Evolutionary conservation across 2,113 vertebrate species (phyloP).

Genomic region (Cichladusa arquata): DNA sequence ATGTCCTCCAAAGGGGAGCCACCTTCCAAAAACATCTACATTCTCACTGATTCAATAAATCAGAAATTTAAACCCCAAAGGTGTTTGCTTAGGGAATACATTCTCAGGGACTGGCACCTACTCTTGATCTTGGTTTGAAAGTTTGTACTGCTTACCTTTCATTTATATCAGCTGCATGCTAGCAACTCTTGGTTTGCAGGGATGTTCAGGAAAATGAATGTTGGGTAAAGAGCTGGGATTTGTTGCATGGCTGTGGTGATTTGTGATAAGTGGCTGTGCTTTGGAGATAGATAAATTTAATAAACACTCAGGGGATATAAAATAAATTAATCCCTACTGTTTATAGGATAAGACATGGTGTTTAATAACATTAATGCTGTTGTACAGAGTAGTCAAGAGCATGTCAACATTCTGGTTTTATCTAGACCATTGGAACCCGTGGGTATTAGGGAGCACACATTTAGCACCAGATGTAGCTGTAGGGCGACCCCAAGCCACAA

Average conservation of each 20-base stretch:
- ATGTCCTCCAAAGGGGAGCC: background rate
- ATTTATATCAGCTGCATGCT: background rate
- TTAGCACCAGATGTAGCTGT: background rate
- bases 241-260: background rate
- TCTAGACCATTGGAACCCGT: rapidly evolving
- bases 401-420: background rate
- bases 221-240: background rate
- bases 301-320: background rate
- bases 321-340: slow-evolving; percentile 32
- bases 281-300: background rate
- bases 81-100: background rate
- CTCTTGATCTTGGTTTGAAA: background rate
- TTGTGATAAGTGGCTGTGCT: background rate
- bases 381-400: background rate
- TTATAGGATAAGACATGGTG: background rate
- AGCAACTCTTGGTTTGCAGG: background rate
- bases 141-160: background rate
- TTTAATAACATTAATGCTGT: slow-evolving; percentile 1
- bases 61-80: background rate
- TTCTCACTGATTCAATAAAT: background rate
- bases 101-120: background rate
- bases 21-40: background rate
- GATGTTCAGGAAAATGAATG: background rate
- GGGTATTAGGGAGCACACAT: background rate
- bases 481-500: background rate